Evolutionary conservation across 2,797 vertebrate genomes (phyloP), one percentile per base, ranked within the genome.

Genomic region (Eidolon dupreanum): DNA sequence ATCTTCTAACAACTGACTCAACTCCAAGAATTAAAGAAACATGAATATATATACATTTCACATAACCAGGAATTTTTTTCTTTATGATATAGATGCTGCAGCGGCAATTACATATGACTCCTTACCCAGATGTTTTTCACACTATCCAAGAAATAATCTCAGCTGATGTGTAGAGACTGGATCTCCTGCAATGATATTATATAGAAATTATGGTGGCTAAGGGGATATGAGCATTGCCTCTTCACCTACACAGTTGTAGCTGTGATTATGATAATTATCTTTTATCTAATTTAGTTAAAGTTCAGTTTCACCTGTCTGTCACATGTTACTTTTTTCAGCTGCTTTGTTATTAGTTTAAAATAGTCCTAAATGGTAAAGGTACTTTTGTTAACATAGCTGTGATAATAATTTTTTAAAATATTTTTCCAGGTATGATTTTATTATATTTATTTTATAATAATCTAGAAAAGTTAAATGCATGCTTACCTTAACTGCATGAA

Each of bases 391-490:
- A 93, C 4, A 63, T 6, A 57, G 6, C 5, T 51, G 24, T n/a
- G 13, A 28, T 4, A 28, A 66, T 51, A 16, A 49, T 49, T 38
- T 46, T 78, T 55, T 70, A 41, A 8, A 5, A 46, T 63, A 73
- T 53, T 89, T 77, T n/a, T 22, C 17, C 17, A 61, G 10, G 1
- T 61, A 65, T 49, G 11, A 43, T 59, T 59, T 22, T 41, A 8
- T 66, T 53, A 24, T 61, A n/a, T 41, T 70, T 70, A 49, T 87
- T 75, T 85, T 91, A 20, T 43, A 51, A 83, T 78, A 82, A 85
- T 33, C 26, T 33, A 53, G 41, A 94, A 87, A 77, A 81, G 8
- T 41, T 59, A 86, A 36, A 31, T 41, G 11, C 11, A 41, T 46
- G 5, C 73, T 63, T 65, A 74, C 68, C 5, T 15, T 83, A 51